These are phyloP conservation scores for Sylvia atricapilla DNA, from an alignment of 2,113 vertebrate species.

Conservation along the genomic window DNA sequence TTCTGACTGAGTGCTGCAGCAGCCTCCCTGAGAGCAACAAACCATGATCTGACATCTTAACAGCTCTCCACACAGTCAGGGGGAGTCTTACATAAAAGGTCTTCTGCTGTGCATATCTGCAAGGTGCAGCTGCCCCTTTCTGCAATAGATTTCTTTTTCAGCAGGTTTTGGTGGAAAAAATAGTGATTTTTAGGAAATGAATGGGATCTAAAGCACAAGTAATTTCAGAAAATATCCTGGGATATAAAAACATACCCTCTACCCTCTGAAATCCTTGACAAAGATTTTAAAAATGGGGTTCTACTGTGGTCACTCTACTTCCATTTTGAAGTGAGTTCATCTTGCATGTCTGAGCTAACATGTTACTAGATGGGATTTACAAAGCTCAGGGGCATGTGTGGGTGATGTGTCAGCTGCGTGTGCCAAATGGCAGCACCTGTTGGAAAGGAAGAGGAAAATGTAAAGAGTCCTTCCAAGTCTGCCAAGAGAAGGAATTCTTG, in stretches of 20 bases:
- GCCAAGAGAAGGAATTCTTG: neutral
- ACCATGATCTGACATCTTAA: conserved; percentile 62
- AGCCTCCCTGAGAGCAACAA: conserved; percentile 49
- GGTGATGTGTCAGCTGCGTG: neutral
- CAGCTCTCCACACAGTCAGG: conserved; percentile 38
- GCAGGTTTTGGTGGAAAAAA: neutral
- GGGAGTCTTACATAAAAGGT: conserved; percentile 49
- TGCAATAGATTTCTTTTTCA: neutral
- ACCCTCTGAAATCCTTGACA: neutral
- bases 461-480: neutral
- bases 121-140: conserved; percentile 33
- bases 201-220: neutral
- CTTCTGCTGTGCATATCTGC: conserved; percentile 13
- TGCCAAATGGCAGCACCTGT: neutral
- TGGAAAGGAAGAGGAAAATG: neutral
- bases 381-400: neutral
- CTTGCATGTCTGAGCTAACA: neutral
- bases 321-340: neutral
- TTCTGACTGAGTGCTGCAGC: conserved; percentile 53
- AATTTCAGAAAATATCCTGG: neutral
- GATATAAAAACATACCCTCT: neutral
- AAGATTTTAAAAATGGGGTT: neutral
- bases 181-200: neutral
- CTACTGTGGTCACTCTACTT: neutral
- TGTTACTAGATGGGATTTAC: neutral